These are phyloP conservation scores for Drosophila biarmipes DNA, from an alignment of 1,140 invertebrate species.

Conservation along the genomic window DNA sequence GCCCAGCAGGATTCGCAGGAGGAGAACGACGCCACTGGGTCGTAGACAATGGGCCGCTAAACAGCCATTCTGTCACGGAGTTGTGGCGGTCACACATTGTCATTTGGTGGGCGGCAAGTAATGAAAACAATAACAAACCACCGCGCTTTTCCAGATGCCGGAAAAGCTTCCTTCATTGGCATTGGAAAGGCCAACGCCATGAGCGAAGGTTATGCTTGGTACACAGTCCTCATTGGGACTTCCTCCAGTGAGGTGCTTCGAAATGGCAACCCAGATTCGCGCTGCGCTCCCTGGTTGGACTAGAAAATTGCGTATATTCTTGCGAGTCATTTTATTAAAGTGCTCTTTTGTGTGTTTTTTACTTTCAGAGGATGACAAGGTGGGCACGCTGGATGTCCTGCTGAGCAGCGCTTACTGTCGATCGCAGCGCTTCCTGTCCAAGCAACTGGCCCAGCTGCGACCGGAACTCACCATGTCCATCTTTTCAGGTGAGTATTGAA, in stretches of 20 bases:
- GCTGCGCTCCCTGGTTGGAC: slow-evolving; percentile 1
- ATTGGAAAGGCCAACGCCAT: slow-evolving; percentile 19
- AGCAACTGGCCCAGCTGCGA: slow-evolving; percentile 96
- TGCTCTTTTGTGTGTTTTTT: slow-evolving; percentile 30
- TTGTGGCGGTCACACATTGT: slow-evolving; percentile 7
- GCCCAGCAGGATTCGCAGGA: slow-evolving; percentile 9
- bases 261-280: slow-evolving; percentile 30
- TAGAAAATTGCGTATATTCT: slow-evolving; percentile 1
- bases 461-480: slow-evolving; percentile 99
- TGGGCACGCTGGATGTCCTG: slow-evolving; percentile 91
- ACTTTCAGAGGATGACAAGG: slow-evolving; percentile 87
- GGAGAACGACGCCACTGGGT: neutral
- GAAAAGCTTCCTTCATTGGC: slow-evolving; percentile 34
- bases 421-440: slow-evolving; percentile 95
- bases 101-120: slow-evolving; percentile 1
- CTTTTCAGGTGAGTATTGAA: slow-evolving; percentile 93
- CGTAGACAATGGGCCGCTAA: slow-evolving; percentile 10
- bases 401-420: slow-evolving; percentile 95
- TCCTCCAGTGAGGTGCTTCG: slow-evolving; percentile 13
- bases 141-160: slow-evolving; percentile 16
- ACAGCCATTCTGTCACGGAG: neutral
- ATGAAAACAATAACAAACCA: slow-evolving; percentile 50
- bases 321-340: slow-evolving; percentile 4
- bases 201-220: neutral
- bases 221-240: slow-evolving; percentile 38